Base-by-base conservation (phyloP, 1,140 invertebrate species). In the Lasioglossum baleicum region DNA sequence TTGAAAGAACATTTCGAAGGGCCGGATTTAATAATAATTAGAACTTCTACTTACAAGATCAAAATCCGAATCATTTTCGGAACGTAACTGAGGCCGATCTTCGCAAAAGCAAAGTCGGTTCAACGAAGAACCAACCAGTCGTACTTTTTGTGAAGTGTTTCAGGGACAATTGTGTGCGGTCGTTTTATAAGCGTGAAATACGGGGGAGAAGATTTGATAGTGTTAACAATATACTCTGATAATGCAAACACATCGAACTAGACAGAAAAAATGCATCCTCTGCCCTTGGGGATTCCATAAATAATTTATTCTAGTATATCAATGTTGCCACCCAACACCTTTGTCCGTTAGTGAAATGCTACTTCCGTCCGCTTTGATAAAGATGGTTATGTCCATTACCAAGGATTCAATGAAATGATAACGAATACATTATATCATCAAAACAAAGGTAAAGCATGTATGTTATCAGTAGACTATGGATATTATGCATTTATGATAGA, bases 201-300 rank as follows among this genome's bases (percentile, higher is more conserved):
- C 0, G 15, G 10, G 8, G 48, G 15, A 31, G 35, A 42, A 72
- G 13, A 2, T n/a, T 6, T 56, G 75, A 64, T 72, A 58, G 4
- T 65, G 17, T n/a, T 42, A 17, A 13, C 48, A 13, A 13, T 31
- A 7, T 11, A n/a, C 2, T 8, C 1, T 2, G 75, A 78, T 78
- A 71, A 20, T 64, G 6, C 63, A 15, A 42, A 56, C 26, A 51
- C 15, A 7, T 65, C 7, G 48, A 73, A 51, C 15, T 4, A 26
- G 56, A 72, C 7, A 26, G 53, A 35, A 20, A 44, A 40, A 44
- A 42, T 65, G 60, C 76, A 78, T 78, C 76, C 76, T 78, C 13
- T 65, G 69, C 48, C 69, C 48, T 72, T 71, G 75, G 1, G 10
- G n/a, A 51, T 64, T 63, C n/a, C 64, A 17, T 17, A 64, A 68